phyloP scores from a whole-genome alignment of 2,888 invertebrate species.

The Quadroppia sp. region DNA sequence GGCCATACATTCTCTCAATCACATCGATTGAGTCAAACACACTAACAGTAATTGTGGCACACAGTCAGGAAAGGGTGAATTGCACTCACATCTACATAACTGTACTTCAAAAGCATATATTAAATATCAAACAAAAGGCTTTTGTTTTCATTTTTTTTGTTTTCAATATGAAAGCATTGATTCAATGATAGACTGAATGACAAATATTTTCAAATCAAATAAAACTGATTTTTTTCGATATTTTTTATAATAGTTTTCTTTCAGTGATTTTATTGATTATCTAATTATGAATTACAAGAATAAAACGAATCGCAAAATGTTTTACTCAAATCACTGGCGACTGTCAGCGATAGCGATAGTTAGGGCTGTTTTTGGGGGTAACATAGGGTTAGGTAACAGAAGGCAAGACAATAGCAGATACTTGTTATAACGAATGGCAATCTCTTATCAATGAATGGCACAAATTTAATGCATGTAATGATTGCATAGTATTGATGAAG shows the following conservation, averaged over 20 bases:
- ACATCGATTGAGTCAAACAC: no score
- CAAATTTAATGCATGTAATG: conserved; percentile 21
- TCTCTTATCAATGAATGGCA: conserved; percentile 10
- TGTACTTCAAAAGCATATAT: background rate
- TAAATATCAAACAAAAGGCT: no score
- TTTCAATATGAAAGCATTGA: no score
- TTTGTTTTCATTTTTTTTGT: no score
- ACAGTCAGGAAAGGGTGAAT: background rate
- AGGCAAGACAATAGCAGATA: background rate
- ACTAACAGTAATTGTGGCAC: background rate
- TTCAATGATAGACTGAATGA: no score
- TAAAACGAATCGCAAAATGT: no score
- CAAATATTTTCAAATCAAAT: no score
- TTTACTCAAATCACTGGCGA: background rate
- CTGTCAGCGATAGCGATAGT: background rate
- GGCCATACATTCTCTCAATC: background rate
- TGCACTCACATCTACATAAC: background rate
- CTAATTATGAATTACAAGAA: no score
- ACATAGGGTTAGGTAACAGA: background rate
- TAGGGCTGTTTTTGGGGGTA: no score
- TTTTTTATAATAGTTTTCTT: no score
- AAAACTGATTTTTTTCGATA: no score
- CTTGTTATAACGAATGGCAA: background rate
- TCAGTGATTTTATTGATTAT: no score
- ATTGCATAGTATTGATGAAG: background rate